Evolutionary conservation across 2,113 vertebrate species (phyloP).

Genomic region (Balaenoptera acutorostrata): DNA sequence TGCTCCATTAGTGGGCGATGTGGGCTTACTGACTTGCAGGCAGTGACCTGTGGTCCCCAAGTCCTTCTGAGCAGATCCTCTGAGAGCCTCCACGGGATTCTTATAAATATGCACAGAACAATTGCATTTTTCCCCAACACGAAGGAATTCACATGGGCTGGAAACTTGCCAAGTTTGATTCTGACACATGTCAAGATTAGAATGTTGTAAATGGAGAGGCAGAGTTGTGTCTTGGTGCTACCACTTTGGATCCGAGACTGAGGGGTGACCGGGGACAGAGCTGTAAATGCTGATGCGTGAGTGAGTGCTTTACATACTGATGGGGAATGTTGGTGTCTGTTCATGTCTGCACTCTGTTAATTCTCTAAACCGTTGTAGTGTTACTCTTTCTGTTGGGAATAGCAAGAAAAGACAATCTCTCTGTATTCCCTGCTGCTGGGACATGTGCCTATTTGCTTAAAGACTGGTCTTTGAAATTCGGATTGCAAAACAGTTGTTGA

Average conservation of each 20-base stretch:
- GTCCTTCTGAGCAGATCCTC: background rate
- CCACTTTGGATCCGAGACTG: background rate
- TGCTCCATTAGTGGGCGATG: background rate
- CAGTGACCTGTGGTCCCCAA: background rate
- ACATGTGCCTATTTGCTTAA: conserved; percentile 52
- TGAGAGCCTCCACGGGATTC: conserved; percentile 10
- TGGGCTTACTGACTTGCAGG: background rate
- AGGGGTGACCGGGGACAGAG: background rate
- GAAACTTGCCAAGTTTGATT: conserved; percentile 57
- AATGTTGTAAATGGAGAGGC: background rate
- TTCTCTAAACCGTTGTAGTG: conserved; percentile 46
- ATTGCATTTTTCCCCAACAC: conserved; percentile 28
- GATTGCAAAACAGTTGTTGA: conserved; percentile 46
- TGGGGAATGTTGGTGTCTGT: conserved; percentile 30
- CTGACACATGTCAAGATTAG: conserved; percentile 58
- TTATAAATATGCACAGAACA: background rate
- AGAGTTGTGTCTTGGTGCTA: background rate
- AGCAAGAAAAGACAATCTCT: conserved; percentile 40
- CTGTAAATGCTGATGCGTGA: conserved; percentile 32
- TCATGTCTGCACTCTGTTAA: conserved; percentile 55
- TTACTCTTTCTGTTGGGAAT: conserved; percentile 54
- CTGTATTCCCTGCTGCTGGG: conserved; percentile 55
- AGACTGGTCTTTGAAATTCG: conserved; percentile 47
- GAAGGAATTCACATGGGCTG: conserved; percentile 42
- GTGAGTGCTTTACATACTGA: background rate